Percentiles rank a stretch among this genome's conserved stretches.
These are phyloP conservation scores for Umimayanthus chanpuru DNA, from an alignment of 92 coral and sea anemone genomes.

Conservation along the genomic window DNA sequence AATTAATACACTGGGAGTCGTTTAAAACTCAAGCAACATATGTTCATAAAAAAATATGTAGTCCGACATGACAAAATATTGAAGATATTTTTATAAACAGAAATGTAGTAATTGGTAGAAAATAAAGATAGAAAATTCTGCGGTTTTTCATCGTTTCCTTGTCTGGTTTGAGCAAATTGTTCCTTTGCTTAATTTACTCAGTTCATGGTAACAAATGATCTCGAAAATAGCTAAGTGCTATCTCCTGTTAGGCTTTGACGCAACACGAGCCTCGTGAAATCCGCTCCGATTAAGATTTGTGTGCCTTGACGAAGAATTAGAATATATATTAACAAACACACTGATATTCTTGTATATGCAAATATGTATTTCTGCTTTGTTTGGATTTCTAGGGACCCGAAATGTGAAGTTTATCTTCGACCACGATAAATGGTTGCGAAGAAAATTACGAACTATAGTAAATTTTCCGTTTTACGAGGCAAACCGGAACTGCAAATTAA, in stretches of 20 bases:
- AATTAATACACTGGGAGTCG: not conserved
- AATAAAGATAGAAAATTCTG: not conserved
- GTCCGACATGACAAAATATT: not conserved
- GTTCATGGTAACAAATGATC: not conserved
- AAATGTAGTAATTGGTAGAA: not conserved
- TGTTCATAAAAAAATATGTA: not conserved
- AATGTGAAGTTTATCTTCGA: not conserved
- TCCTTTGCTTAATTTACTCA: not conserved
- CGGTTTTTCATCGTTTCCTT: not conserved
- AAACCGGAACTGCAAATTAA: constrained; percentile 34
- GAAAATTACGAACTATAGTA: not conserved
- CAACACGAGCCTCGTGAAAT: not conserved
- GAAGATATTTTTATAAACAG: not conserved
- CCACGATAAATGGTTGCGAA: not conserved
- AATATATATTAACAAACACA: too few relatives aligned
- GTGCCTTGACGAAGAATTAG: too few relatives aligned
- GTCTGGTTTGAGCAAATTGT: not conserved
- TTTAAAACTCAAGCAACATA: not conserved
- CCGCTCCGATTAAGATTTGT: too few relatives aligned
- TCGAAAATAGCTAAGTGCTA: not conserved
- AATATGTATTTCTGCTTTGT: not conserved
- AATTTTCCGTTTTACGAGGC: not conserved
- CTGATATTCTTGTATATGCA: not conserved
- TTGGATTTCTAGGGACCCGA: not conserved
- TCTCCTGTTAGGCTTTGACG: not conserved